These are phyloP conservation scores for Dicentrarchus labrax DNA, from an alignment of 2,113 vertebrate species.

Conservation along the genomic window DNA sequence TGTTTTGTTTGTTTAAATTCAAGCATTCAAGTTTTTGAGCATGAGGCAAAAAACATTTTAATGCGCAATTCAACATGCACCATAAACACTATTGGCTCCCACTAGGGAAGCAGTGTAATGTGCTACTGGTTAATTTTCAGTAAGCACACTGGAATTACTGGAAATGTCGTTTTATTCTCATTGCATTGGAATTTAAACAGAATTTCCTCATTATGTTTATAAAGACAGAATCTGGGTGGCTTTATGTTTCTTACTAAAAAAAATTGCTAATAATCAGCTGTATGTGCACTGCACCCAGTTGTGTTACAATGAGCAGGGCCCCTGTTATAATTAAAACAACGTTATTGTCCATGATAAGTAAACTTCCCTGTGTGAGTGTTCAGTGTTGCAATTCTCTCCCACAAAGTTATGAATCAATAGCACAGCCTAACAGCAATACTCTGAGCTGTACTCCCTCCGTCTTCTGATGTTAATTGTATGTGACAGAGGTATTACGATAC, in stretches of 20 bases:
- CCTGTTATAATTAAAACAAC: neutral
- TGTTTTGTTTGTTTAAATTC: no score
- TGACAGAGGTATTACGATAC: neutral
- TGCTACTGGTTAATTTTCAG: neutral
- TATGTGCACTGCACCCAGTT: neutral
- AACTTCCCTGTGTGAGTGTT: neutral
- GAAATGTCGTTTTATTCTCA: neutral
- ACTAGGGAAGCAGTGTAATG: neutral
- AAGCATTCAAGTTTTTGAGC: neutral
- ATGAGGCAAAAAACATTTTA: neutral
- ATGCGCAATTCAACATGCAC: neutral
- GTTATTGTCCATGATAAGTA: neutral
- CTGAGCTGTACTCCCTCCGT: neutral
- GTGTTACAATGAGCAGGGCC: neutral
- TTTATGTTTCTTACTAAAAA: neutral
- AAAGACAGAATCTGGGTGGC: neutral
- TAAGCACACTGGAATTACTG: constrained; percentile 8
- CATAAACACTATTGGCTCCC: neutral
- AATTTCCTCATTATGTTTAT: neutral
- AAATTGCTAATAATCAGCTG: neutral
- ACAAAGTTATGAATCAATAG: neutral
- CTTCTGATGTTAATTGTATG: neutral
- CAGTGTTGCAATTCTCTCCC: neutral
- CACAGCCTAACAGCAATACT: no score
- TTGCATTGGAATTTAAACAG: neutral